Evolutionary conservation across 2,888 invertebrate species (phyloP).

Genomic region (Thereva unica): DNA sequence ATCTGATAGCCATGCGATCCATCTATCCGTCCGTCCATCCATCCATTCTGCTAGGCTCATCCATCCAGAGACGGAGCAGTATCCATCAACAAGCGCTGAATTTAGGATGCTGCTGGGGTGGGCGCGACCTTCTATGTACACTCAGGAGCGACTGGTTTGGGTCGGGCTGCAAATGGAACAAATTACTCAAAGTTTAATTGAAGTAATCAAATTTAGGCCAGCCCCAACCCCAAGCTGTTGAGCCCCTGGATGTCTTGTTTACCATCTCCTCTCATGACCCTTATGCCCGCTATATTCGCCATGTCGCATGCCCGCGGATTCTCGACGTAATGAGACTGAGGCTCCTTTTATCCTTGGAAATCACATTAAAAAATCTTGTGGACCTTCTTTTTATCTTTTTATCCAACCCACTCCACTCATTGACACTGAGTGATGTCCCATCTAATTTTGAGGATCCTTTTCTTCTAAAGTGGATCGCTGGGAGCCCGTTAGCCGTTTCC

Average conservation of each 20-base stretch:
- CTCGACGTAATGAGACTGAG: conserved; percentile 23
- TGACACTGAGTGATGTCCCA: conserved; percentile 34
- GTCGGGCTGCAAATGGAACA: conserved; percentile 33
- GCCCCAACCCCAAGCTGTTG: neutral
- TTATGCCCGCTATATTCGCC: conserved; percentile 1
- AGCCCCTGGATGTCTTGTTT: conserved; percentile 5
- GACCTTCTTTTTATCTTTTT: conserved; percentile 30
- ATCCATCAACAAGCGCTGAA: conserved; percentile 30
- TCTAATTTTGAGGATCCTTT: conserved; percentile 34
- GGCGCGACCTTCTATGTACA: conserved; percentile 7
- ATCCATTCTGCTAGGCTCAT: conserved; percentile 17
- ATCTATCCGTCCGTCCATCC: conserved; percentile 2
- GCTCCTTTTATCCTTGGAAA: conserved; percentile 37
- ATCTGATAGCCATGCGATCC: neutral
- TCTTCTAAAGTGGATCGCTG: conserved; percentile 28
- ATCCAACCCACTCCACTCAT: conserved; percentile 2
- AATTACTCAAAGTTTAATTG: conserved; percentile 42
- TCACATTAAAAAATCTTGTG: conserved; percentile 37
- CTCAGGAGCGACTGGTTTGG: neutral
- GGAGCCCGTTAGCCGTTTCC: conserved; percentile 26
- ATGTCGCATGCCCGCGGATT: conserved; percentile 6
- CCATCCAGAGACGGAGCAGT: neutral
- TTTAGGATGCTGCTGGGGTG: neutral
- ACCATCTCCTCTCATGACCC: conserved; percentile 10
- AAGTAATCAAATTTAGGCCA: conserved; percentile 41